Evolutionary conservation across 2,888 invertebrate species (phyloP).

Genomic region (Lottia gigantea): DNA sequence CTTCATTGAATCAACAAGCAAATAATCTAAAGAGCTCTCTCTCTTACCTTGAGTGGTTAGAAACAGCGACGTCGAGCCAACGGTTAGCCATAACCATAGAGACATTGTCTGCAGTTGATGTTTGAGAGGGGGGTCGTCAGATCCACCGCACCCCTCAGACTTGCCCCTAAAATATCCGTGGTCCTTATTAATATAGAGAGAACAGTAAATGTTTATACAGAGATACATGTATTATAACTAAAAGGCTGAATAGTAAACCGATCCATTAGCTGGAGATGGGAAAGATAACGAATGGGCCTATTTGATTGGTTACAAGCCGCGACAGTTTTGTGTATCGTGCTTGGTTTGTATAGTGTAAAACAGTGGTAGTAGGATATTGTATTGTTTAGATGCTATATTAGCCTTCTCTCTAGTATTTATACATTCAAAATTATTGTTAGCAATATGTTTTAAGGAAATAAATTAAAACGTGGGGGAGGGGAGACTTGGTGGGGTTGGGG

Average conservation of each 20-base stretch:
- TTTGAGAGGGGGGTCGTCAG: not conserved
- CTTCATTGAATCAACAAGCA: conserved; percentile 2
- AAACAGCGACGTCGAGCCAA: not conserved
- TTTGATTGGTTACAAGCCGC: not conserved
- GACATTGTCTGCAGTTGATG: not conserved
- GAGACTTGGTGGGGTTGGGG: too few relatives aligned
- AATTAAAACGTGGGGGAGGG: too few relatives aligned
- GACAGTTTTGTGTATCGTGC: too few relatives aligned
- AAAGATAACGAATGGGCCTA: conserved; percentile 5
- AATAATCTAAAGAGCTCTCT: not conserved
- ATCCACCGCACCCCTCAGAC: conserved; percentile 1
- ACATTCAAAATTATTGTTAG: too few relatives aligned
- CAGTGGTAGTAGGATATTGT: too few relatives aligned
- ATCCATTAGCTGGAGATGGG: not conserved
- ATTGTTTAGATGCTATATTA: too few relatives aligned
- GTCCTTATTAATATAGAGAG: too few relatives aligned
- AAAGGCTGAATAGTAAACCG: not conserved
- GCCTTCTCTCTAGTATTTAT: too few relatives aligned
- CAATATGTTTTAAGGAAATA: too few relatives aligned
- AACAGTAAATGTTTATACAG: not conserved
- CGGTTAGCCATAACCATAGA: not conserved
- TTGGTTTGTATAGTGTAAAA: too few relatives aligned
- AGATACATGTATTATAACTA: not conserved
- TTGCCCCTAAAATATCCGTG: too few relatives aligned
- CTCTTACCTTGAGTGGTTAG: not conserved